phyloP scores from a whole-genome alignment of 2,797 vertebrate genomes.

The Aselliscus stoliczkanus region DNA sequence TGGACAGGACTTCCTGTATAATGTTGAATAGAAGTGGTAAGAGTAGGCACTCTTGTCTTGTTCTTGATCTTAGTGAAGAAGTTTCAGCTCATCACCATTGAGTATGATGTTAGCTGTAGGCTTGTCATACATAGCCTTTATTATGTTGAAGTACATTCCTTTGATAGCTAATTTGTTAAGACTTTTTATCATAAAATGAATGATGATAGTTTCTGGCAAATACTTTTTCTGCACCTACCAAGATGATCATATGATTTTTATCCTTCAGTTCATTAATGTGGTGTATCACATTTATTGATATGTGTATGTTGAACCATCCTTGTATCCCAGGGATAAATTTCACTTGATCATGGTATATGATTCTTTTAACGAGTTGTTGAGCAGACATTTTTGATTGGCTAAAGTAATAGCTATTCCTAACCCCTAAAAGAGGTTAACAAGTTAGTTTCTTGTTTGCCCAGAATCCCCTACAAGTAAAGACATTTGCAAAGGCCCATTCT shows the following conservation, averaged over 20 bases:
- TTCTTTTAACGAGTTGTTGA: neutral
- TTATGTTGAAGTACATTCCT: neutral
- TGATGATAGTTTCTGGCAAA: neutral
- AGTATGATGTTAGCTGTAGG: neutral
- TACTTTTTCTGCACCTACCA: neutral
- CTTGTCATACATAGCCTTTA: neutral
- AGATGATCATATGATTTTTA: neutral
- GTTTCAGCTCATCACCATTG: neutral
- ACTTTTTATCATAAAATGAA: neutral
- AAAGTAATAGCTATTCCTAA: neutral
- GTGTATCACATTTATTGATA: neutral
- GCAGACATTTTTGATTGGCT: neutral
- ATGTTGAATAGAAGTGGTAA: neutral
- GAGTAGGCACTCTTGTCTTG: neutral
- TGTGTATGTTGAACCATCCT: neutral
- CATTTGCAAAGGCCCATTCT: neutral
- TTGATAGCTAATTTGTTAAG: neutral
- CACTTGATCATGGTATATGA: neutral
- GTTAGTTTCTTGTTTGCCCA: neutral
- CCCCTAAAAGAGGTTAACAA: neutral
- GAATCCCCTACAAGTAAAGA: neutral
- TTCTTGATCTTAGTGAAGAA: neutral
- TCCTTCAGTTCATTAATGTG: neutral
- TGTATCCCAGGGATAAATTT: neutral
- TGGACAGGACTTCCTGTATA: neutral